Conservation (phyloP, 2,797 vertebrate species). For the Neomorphus geoffroyi region DNA sequence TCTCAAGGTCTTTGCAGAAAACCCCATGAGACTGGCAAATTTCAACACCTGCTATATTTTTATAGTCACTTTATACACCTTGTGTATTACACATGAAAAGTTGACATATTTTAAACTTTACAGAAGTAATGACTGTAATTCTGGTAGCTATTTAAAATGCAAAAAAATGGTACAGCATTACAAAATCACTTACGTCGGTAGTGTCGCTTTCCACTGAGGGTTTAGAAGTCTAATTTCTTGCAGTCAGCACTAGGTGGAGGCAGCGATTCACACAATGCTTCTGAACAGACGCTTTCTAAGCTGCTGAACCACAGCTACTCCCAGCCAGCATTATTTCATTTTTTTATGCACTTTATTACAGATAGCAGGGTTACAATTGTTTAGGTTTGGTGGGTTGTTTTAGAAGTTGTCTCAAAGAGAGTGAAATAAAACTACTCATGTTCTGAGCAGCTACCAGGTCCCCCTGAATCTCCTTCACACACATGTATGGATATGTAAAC, state of each 20-base stretch:
- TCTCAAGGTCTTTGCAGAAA: constrained; percentile 20
- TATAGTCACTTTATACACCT: constrained; percentile 16
- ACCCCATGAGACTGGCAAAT: neutral
- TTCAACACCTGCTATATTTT: constrained; percentile 23
- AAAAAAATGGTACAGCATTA: neutral
- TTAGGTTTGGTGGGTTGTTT: neutral
- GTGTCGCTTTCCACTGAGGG: neutral
- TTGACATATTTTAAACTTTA: constrained; percentile 6
- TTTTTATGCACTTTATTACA: neutral
- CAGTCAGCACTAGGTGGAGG: constrained; percentile 77
- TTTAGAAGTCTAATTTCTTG: neutral
- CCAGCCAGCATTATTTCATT: neutral
- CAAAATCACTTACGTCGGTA: neutral
- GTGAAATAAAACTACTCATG: constrained; percentile 26
- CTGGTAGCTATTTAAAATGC: neutral
- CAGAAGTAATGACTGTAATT: neutral
- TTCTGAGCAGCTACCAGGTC: neutral
- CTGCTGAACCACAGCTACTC: neutral
- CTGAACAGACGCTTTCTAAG: neutral
- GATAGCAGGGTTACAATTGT: neutral
- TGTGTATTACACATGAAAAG: constrained; percentile 16
- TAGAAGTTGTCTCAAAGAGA: neutral
- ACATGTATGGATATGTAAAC: neutral
- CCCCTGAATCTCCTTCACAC: neutral
- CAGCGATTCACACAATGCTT: constrained; percentile 59